These are phyloP conservation scores for Drosophila basisetae DNA, from an alignment of 2,888 invertebrate species.

Conservation along the genomic window DNA sequence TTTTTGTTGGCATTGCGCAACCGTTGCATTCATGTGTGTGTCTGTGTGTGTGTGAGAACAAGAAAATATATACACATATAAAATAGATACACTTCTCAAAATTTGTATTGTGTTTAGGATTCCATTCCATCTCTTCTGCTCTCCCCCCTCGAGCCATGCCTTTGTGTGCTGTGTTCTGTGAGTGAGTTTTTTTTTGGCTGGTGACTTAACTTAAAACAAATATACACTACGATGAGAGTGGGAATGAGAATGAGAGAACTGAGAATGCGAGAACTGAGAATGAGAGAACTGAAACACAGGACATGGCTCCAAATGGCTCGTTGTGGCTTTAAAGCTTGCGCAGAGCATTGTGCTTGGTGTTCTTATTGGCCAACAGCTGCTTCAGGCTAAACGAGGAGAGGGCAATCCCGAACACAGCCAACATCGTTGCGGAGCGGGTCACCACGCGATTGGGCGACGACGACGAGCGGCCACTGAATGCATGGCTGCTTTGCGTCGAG, in stretches of 20 bases:
- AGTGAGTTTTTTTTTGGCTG: constrained; percentile 4
- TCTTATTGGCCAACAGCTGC: constrained; percentile 86
- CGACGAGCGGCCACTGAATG: constrained; percentile 72
- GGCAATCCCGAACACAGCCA: constrained; percentile 87
- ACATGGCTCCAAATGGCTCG: constrained; percentile 29
- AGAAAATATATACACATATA: constrained; percentile 51
- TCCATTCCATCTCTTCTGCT: neutral
- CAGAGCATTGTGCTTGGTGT: constrained; percentile 68
- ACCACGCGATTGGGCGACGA: constrained; percentile 86
- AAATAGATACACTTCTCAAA: constrained; percentile 21
- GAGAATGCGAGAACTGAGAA: constrained; percentile 26
- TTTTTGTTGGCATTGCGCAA: constrained; percentile 60
- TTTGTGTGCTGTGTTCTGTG: constrained; percentile 11
- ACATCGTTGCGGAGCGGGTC: constrained; percentile 87
- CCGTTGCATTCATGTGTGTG: constrained; percentile 18
- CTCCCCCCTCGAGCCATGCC: constrained; percentile 23
- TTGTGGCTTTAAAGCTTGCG: constrained; percentile 73
- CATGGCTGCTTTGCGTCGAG: constrained; percentile 64
- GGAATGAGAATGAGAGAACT: neutral
- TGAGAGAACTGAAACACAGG: constrained; percentile 6
- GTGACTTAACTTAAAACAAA: constrained; percentile 52
- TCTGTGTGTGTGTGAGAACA: constrained; percentile 35
- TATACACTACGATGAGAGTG: constrained; percentile 44
- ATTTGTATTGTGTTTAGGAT: constrained; percentile 9
- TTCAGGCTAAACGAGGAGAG: constrained; percentile 88